Conservation (phyloP, 2,113 vertebrate genomes). For the Tetrao urogallus region DNA sequence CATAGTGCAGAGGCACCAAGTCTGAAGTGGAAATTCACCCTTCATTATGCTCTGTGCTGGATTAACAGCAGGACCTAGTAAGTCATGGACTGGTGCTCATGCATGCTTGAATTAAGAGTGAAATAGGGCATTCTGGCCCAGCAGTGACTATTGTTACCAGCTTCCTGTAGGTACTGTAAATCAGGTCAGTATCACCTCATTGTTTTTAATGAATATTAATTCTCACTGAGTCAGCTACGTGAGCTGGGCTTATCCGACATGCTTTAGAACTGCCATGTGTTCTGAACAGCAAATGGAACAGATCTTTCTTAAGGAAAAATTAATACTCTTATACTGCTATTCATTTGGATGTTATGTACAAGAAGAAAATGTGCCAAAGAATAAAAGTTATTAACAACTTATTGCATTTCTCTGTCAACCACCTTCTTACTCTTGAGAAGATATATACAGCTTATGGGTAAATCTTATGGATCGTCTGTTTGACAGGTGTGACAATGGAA, state of each 20-base stretch:
- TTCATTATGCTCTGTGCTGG: neutral
- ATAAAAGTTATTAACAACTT: neutral
- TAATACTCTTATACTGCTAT: neutral
- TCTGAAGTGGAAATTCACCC: neutral
- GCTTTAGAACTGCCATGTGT: neutral
- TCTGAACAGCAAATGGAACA: neutral
- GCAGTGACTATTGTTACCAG: neutral
- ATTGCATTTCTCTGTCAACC: neutral
- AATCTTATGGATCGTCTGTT: neutral
- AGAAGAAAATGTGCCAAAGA: neutral
- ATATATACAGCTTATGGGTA: neutral
- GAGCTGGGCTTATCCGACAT: neutral
- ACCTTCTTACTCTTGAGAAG: neutral
- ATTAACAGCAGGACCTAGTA: neutral
- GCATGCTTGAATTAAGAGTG: neutral
- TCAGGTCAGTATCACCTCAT: neutral
- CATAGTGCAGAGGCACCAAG: neutral
- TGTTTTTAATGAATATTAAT: constrained; percentile 42
- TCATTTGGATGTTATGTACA: neutral
- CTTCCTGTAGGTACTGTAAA: neutral
- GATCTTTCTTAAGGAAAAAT: neutral
- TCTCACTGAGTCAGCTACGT: neutral
- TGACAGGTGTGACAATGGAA: neutral
- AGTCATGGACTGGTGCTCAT: rapidly evolving
- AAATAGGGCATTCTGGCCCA: neutral